phyloP scores from a whole-genome alignment of 1,140 invertebrate species.

The Eciton burchellii region DNA sequence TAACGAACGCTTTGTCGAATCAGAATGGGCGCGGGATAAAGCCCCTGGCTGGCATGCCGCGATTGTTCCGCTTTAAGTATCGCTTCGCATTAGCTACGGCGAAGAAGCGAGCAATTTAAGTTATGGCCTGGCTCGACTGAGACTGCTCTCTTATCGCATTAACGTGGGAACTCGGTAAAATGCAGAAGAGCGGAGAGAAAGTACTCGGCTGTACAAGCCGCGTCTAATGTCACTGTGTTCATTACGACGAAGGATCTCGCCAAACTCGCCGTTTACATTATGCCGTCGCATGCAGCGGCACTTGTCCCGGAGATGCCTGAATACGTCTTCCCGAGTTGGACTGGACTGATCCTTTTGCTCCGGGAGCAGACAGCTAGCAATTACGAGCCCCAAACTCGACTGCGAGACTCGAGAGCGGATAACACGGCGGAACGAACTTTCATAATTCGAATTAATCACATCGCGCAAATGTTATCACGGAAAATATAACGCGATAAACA shows the following conservation, averaged over 20 bases:
- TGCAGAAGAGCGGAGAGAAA: conserved; percentile 59
- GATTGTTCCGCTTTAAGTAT: conserved; percentile 71
- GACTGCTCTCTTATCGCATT: conserved; percentile 73
- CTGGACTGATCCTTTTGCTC: conserved; percentile 45
- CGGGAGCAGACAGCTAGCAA: conserved; percentile 11
- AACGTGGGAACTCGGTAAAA: conserved; percentile 71
- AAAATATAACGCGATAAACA: background rate
- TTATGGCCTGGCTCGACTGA: conserved; percentile 66
- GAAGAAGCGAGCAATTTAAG: conserved; percentile 71
- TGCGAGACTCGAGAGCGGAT: background rate
- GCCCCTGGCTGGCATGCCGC: conserved; percentile 43
- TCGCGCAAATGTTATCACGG: background rate
- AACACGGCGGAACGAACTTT: background rate
- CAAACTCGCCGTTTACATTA: conserved; percentile 71
- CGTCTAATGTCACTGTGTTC: conserved; percentile 65
- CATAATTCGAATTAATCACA: background rate
- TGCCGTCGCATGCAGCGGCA: conserved; percentile 54
- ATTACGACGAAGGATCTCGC: conserved; percentile 67
- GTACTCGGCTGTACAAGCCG: conserved; percentile 55
- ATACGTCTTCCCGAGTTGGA: conserved; percentile 7
- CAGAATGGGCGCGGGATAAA: conserved; percentile 55
- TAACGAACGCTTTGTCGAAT: conserved; percentile 55
- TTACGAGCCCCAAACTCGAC: background rate
- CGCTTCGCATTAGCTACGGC: conserved; percentile 64
- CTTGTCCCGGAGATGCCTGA: conserved; percentile 60